Evolutionary conservation across 2,888 invertebrate genomes (phyloP).

Genomic region (Myopa testacea): DNA sequence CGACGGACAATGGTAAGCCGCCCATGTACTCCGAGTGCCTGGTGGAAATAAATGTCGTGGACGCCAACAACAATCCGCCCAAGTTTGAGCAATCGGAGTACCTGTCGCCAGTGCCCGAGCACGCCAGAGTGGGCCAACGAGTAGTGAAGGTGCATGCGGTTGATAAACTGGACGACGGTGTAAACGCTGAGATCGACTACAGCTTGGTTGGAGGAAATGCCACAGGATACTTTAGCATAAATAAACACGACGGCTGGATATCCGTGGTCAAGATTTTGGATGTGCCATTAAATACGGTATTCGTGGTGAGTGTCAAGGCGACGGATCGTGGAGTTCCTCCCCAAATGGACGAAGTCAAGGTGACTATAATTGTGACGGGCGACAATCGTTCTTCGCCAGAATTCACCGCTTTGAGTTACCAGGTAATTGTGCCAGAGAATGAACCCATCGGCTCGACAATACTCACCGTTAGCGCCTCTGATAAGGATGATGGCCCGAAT

Average conservation of each 20-base stretch:
- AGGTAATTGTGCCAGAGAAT: slow-evolving; percentile 92
- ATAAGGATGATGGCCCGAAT: slow-evolving; percentile 89
- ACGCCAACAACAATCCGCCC: slow-evolving; percentile 93
- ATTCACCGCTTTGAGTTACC: slow-evolving; percentile 86
- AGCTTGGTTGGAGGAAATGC: slow-evolving; percentile 81
- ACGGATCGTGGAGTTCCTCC: slow-evolving; percentile 90
- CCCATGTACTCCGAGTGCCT: slow-evolving; percentile 91
- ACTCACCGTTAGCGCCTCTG: slow-evolving; percentile 85
- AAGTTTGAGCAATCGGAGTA: slow-evolving; percentile 81
- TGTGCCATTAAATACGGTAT: slow-evolving; percentile 74
- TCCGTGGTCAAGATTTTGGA: slow-evolving; percentile 72
- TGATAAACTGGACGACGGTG: slow-evolving; percentile 85
- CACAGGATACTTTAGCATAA: slow-evolving; percentile 79
- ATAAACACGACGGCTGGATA: slow-evolving; percentile 85
- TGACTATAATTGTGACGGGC: slow-evolving; percentile 84
- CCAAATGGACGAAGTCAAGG: slow-evolving; percentile 79
- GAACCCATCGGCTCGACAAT: slow-evolving; percentile 88
- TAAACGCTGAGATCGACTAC: slow-evolving; percentile 91
- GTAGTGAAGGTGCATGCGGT: slow-evolving; percentile 80
- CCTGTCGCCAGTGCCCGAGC: slow-evolving; percentile 85
- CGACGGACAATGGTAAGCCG: slow-evolving; percentile 95
- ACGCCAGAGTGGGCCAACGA: slow-evolving; percentile 77
- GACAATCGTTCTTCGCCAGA: slow-evolving; percentile 84
- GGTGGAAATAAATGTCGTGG: slow-evolving; percentile 88
- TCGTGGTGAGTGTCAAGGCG: slow-evolving; percentile 79